Percentiles rank a stretch among this genome's conserved stretches.
Evolutionary conservation across 2,888 invertebrate genomes (phyloP).

Genomic region (Conomelus anceps): DNA sequence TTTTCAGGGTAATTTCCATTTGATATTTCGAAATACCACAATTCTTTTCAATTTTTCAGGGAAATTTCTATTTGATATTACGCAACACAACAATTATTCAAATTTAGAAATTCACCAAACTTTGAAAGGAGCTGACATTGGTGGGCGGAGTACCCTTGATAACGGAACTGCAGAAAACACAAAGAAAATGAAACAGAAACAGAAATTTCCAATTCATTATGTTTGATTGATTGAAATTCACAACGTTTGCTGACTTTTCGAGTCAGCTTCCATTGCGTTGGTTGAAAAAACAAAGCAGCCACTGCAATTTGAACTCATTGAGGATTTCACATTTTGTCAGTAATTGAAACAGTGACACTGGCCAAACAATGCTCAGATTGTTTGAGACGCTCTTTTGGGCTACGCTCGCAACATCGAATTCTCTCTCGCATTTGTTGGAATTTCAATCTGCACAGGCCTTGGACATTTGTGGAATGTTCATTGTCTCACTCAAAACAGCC

Average conservation of each 20-base stretch:
- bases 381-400: background rate
- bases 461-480: background rate
- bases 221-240: background rate
- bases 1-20: too few relatives aligned
- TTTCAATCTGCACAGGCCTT: background rate
- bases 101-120: too few relatives aligned
- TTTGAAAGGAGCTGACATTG: too few relatives aligned
- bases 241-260: background rate
- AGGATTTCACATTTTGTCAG: background rate
- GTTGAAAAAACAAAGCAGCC: background rate
- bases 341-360: background rate
- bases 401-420: background rate
- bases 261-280: background rate
- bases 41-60: too few relatives aligned
- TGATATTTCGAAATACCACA: too few relatives aligned
- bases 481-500: background rate
- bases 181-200: background rate
- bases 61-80: too few relatives aligned
- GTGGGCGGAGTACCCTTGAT: background rate
- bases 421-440: background rate
- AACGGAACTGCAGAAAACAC: too few relatives aligned
- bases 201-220: background rate
- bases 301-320: background rate
- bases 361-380: background rate
- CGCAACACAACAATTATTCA: too few relatives aligned